phyloP scores from a whole-genome alignment of 2,888 invertebrate genomes.

The Parnassius apollo region DNA sequence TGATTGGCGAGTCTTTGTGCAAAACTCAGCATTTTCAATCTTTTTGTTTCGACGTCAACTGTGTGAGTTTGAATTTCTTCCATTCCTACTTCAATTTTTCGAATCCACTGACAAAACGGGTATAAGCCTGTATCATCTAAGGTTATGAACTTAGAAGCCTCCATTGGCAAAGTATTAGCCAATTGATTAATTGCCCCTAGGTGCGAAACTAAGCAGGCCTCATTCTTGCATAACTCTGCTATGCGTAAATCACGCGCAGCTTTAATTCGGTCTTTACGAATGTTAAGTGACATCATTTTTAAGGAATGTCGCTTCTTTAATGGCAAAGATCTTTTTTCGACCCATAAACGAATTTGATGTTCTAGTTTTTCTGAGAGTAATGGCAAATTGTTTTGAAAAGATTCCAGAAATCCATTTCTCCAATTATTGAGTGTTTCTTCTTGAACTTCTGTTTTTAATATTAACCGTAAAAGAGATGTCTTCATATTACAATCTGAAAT shows the following conservation, averaged over 20 bases:
- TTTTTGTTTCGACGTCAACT: constrained; percentile 47
- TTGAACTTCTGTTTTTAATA: constrained; percentile 59
- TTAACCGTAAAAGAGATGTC: constrained; percentile 42
- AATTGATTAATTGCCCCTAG: constrained; percentile 51
- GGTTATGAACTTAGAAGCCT: constrained; percentile 46
- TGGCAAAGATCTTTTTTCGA: constrained; percentile 49
- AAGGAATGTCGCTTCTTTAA: constrained; percentile 57
- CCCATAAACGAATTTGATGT: constrained; percentile 55
- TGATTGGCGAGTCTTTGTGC: constrained; percentile 52
- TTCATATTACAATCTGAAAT: constrained; percentile 28
- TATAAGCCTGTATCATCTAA: constrained; percentile 52
- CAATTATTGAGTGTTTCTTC: constrained; percentile 54
- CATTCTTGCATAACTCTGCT: constrained; percentile 55
- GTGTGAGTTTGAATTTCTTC: constrained; percentile 40
- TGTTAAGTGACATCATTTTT: constrained; percentile 57
- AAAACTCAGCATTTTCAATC: constrained; percentile 61
- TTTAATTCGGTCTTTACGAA: constrained; percentile 57
- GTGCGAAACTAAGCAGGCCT: constrained; percentile 55
- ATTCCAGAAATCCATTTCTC: constrained; percentile 64
- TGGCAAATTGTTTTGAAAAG: constrained; percentile 52
- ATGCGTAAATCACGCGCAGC: constrained; percentile 49
- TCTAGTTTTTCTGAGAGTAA: constrained; percentile 51
- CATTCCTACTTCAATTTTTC: constrained; percentile 44
- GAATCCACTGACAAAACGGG: constrained; percentile 53
- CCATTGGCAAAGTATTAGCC: constrained; percentile 44